phyloP scores from a whole-genome alignment of 92 coral and sea anemone species.

The Epizoanthus rinbou region DNA sequence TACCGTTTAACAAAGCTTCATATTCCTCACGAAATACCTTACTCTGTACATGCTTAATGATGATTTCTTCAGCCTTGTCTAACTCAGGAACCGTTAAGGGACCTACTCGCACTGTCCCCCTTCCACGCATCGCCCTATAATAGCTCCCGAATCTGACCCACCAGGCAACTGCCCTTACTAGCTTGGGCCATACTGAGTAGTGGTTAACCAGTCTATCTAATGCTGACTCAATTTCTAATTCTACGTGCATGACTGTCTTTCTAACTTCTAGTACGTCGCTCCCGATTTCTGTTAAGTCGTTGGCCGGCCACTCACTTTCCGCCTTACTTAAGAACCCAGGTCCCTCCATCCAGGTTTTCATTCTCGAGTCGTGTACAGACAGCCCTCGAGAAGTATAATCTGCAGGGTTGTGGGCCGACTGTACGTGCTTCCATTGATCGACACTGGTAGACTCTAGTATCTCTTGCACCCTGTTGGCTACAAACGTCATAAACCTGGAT shows the following conservation, averaged over 20 bases:
- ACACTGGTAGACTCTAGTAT: too few species aligned
- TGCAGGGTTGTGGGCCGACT: too few species aligned
- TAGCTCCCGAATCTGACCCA: neutral
- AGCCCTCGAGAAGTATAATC: too few species aligned
- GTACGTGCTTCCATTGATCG: too few species aligned
- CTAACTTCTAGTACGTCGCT: too few species aligned
- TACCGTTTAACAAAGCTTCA: neutral
- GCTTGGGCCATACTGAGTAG: too few species aligned
- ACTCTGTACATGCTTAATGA: neutral
- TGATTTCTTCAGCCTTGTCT: constrained; percentile 28
- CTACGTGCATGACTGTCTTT: neutral
- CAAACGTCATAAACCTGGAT: too few species aligned
- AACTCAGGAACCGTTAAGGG: constrained; percentile 15
- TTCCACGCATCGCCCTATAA: neutral
- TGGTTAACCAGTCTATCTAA: neutral
- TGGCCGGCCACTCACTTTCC: neutral
- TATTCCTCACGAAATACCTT: neutral
- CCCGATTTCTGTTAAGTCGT: too few species aligned
- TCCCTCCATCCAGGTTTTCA: neutral
- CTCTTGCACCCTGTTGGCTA: too few species aligned
- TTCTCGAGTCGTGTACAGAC: too few species aligned
- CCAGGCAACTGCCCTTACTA: neutral
- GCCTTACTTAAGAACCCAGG: neutral
- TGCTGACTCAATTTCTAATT: neutral
- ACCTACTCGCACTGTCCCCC: constrained; percentile 3